Percentiles rank a stretch among this genome's conserved stretches.
Evolutionary conservation across 1,140 invertebrate species (phyloP).

Genomic region (Heterodera schachtii): DNA sequence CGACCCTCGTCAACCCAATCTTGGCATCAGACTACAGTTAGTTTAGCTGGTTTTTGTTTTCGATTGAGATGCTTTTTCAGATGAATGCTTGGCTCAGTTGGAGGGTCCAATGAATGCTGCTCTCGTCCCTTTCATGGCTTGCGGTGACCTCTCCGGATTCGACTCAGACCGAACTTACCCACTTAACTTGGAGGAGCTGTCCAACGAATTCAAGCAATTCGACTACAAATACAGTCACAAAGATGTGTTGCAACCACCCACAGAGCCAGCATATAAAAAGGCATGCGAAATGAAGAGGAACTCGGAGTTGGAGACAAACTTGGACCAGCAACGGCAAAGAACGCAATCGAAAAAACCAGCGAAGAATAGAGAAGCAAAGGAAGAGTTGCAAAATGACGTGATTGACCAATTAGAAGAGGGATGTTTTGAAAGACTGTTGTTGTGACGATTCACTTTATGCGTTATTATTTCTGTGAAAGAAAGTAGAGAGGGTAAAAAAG

Average conservation of each 20-base stretch:
- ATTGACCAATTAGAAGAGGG: not conserved
- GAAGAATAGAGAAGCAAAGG: not conserved
- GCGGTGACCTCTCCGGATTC: constrained; percentile 42
- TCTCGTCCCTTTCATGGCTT: constrained; percentile 44
- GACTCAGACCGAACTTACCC: constrained; percentile 35
- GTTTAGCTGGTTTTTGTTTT: not conserved
- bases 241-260: constrained; percentile 36
- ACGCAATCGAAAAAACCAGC: constrained; percentile 5
- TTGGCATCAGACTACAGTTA: constrained; percentile 33
- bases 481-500: constrained; percentile 11
- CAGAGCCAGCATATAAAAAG: constrained; percentile 40
- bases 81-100: constrained; percentile 11
- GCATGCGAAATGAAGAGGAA: constrained; percentile 30
- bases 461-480: not conserved
- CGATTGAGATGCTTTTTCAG: not conserved
- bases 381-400: not conserved
- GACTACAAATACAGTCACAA: constrained; percentile 36
- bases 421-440: not conserved
- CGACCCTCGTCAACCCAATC: constrained; percentile 35
- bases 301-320: constrained; percentile 6
- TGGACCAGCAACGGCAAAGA: not conserved
- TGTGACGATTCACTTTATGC: not conserved
- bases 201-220: constrained; percentile 30
- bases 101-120: constrained; percentile 20
- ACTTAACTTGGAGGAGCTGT: constrained; percentile 28